phyloP scores from a whole-genome alignment of 2,888 invertebrate genomes.

The Platynereis dumerilii region DNA sequence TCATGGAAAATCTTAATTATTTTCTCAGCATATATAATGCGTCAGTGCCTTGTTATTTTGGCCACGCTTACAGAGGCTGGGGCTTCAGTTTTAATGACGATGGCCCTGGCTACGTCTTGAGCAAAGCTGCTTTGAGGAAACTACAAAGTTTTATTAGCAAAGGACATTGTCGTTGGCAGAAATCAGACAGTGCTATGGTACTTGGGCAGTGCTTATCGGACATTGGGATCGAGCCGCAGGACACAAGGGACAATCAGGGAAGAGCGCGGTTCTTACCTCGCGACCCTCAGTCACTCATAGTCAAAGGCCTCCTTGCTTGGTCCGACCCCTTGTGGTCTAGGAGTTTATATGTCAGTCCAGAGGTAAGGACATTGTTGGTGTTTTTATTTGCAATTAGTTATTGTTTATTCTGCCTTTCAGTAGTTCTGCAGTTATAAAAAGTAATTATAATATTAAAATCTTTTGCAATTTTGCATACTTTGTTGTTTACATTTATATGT shows the following conservation, averaged over 20 bases:
- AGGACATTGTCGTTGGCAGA: slow-evolving; percentile 19
- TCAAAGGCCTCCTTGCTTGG: slow-evolving; percentile 18
- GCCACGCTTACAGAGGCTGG: slow-evolving; percentile 20
- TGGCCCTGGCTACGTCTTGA: slow-evolving; percentile 28
- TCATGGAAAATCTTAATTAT: slow-evolving; percentile 31
- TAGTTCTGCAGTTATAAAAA: no score
- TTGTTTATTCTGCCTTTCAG: no score
- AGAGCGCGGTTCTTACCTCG: slow-evolving; percentile 27
- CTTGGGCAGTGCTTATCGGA: slow-evolving; percentile 22
- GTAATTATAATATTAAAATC: no score
- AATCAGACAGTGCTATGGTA: not conserved
- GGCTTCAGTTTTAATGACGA: slow-evolving; percentile 24
- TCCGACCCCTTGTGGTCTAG: slow-evolving; percentile 18
- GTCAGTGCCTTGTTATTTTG: slow-evolving; percentile 23
- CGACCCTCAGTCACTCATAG: slow-evolving; percentile 23
- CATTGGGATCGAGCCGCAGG: slow-evolving; percentile 16
- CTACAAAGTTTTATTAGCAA: slow-evolving; percentile 16
- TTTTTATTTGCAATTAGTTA: no score
- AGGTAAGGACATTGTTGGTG: no score
- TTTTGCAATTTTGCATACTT: no score
- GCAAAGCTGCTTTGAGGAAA: slow-evolving; percentile 22
- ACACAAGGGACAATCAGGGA: slow-evolving; percentile 23
- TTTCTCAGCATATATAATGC: slow-evolving; percentile 30
- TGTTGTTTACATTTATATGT: no score
- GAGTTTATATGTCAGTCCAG: slow-evolving; percentile 19